Evolutionary conservation across 2,113 vertebrate genomes (phyloP).

Genomic region (Solea solea): DNA sequence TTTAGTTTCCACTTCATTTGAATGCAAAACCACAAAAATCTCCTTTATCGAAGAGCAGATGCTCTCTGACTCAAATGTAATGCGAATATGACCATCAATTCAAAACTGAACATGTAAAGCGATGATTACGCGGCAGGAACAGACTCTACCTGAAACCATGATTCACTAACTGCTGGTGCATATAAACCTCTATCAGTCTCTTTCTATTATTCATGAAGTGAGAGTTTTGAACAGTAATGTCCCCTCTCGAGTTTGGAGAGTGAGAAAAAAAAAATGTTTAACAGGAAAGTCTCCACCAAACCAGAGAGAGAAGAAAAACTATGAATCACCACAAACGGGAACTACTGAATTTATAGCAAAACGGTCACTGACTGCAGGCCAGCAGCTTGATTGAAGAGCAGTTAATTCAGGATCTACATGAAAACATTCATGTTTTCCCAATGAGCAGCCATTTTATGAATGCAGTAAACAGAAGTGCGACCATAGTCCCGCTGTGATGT

Average conservation of each 20-base stretch:
- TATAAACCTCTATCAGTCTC: neutral
- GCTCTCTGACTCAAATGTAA: slow-evolving; percentile 3
- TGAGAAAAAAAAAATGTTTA: slow-evolving; percentile 28
- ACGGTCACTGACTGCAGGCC: slow-evolving; percentile 18
- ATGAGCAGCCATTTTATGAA: neutral
- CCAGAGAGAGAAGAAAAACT: neutral
- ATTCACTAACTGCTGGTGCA: slow-evolving; percentile 13
- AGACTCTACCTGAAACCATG: slow-evolving; percentile 24
- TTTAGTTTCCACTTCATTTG: too few species aligned
- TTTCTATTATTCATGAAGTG: slow-evolving; percentile 23
- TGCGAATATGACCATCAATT: neutral
- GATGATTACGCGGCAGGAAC: neutral
- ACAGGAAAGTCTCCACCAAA: neutral
- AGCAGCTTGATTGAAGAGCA: slow-evolving; percentile 20
- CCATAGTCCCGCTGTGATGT: neutral
- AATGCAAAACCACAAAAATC: too few species aligned
- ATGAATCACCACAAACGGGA: slow-evolving; percentile 46
- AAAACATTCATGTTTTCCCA: neutral
- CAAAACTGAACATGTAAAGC: slow-evolving; percentile 15
- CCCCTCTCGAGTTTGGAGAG: neutral
- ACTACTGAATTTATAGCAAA: slow-evolving; percentile 10
- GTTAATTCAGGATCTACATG: slow-evolving; percentile 25
- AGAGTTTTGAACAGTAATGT: neutral
- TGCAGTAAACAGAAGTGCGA: neutral
- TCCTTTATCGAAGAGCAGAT: neutral